Evolutionary conservation across 1,140 invertebrate species (phyloP).

Genomic region (Radopholus similis): DNA sequence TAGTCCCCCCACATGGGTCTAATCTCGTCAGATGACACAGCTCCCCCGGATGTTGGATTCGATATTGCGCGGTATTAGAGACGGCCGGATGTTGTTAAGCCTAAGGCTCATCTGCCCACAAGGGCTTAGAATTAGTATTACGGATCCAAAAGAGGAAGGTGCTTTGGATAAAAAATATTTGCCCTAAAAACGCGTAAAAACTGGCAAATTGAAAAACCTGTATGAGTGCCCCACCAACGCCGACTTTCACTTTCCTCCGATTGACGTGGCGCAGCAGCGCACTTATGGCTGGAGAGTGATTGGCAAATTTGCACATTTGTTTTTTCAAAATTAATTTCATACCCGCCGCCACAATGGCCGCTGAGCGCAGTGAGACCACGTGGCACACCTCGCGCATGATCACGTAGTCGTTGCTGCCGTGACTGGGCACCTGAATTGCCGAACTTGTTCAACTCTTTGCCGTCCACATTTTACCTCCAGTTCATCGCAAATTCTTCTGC

Average conservation of each 20-base stretch:
- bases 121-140: not conserved
- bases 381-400: conserved; percentile 58
- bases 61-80: too few relatives aligned
- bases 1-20: too few relatives aligned
- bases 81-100: too few relatives aligned
- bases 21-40: too few relatives aligned
- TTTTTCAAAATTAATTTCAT: conserved; percentile 7
- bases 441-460: too few relatives aligned
- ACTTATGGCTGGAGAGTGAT: conserved; percentile 47
- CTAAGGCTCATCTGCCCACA: not conserved
- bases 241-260: conserved; percentile 48
- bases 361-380: conserved; percentile 50
- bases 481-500: conserved; percentile 59
- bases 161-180: too few relatives aligned
- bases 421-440: conserved; percentile 56
- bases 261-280: conserved; percentile 55
- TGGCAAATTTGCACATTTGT: not conserved
- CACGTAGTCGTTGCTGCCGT: conserved; percentile 52
- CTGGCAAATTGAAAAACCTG: too few relatives aligned
- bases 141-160: too few relatives aligned
- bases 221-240: conserved; percentile 58
- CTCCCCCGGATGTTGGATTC: too few relatives aligned
- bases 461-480: too few relatives aligned
- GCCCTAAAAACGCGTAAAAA: too few relatives aligned
- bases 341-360: conserved; percentile 58